These are phyloP conservation scores for Charina bottae DNA, from an alignment of 2,113 vertebrate genomes.

Conservation along the genomic window DNA sequence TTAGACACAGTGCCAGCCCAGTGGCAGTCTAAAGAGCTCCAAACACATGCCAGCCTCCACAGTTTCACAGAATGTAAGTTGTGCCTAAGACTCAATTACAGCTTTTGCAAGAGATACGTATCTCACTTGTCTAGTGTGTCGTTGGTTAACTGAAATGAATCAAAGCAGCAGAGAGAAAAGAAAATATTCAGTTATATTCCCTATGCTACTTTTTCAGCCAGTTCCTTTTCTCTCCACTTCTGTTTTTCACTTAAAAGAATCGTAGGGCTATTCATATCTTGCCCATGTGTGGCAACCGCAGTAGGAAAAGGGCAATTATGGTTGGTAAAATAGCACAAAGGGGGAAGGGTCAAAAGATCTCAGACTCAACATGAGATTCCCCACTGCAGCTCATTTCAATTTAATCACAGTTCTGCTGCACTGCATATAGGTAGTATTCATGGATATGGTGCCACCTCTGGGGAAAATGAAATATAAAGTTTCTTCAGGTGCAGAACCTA, in stretches of 20 bases:
- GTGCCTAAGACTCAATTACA: background rate
- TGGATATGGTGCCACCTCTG: background rate
- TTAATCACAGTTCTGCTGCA: too few species aligned
- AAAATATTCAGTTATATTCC: background rate
- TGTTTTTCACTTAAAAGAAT: background rate
- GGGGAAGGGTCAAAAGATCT: background rate
- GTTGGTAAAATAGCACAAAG: background rate
- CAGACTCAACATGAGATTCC: background rate
- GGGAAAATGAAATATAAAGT: background rate
- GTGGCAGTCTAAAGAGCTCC: background rate
- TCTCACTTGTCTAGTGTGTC: background rate
- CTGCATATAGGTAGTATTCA: background rate
- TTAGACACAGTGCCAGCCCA: background rate
- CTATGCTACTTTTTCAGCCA: background rate
- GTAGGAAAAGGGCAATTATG: background rate
- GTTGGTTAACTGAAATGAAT: background rate
- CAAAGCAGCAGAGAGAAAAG: background rate
- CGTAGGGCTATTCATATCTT: background rate
- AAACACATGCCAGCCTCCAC: background rate
- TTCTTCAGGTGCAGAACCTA: background rate
- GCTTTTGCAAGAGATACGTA: background rate
- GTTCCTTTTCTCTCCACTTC: background rate
- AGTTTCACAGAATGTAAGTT: background rate
- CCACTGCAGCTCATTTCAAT: background rate
- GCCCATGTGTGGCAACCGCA: too few species aligned